A percentile compares a stretch with the other conserved stretches of the same genome.
These are phyloP conservation scores for Pagrus major DNA, from an alignment of 2,113 vertebrate species.

Conservation along the genomic window DNA sequence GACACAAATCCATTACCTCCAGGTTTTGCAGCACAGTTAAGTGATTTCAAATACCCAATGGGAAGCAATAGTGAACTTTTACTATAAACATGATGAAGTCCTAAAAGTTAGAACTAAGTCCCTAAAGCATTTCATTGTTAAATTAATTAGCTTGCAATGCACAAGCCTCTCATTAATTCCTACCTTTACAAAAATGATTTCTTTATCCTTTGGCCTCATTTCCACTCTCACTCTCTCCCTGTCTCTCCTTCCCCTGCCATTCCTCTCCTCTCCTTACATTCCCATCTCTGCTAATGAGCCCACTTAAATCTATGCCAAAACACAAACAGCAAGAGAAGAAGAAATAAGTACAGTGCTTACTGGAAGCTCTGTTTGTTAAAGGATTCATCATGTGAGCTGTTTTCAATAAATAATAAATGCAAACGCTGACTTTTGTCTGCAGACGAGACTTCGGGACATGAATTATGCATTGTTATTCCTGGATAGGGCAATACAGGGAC, in stretches of 20 bases:
- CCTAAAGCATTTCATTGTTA: constrained; percentile 57
- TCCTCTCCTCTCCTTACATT: constrained; percentile 57
- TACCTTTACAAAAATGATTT: constrained; percentile 68
- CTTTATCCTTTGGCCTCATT: constrained; percentile 63
- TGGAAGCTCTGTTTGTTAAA: constrained; percentile 77
- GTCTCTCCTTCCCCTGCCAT: constrained; percentile 40
- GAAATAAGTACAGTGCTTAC: constrained; percentile 74
- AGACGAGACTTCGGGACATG: constrained; percentile 79
- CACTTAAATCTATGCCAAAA: constrained; percentile 78
- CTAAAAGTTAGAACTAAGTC: constrained; percentile 44
- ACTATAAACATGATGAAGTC: constrained; percentile 30
- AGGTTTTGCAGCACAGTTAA: constrained; percentile 35
- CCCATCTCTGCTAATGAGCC: constrained; percentile 77
- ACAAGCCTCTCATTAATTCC: constrained; percentile 66
- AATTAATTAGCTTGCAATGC: constrained; percentile 58
- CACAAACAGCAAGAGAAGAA: constrained; percentile 71
- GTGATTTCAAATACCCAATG: constrained; percentile 31
- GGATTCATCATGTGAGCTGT: constrained; percentile 81
- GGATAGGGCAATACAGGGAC: constrained; percentile 78
- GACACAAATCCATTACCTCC: constrained; percentile 38
- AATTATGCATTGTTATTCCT: constrained; percentile 84
- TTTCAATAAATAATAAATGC: constrained; percentile 85
- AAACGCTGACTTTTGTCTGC: constrained; percentile 83
- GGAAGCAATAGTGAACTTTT: constrained; percentile 40
- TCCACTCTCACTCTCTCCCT: constrained; percentile 18